Base-by-base conservation (phyloP, 2,797 vertebrate genomes). In the Phyllotis vaccarum region DNA sequence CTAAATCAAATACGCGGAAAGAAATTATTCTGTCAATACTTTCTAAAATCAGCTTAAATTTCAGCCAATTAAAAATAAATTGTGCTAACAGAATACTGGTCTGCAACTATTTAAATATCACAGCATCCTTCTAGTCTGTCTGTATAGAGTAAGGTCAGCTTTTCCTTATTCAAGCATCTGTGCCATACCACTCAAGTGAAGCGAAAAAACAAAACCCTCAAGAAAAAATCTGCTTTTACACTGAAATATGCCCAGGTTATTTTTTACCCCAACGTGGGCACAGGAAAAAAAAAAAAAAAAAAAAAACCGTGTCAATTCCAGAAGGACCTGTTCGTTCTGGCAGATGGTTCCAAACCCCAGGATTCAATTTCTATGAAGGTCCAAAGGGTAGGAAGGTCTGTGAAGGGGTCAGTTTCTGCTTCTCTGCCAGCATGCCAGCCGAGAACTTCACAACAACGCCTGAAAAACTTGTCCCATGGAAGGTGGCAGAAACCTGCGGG, bases 21-120 rank as follows among this genome's bases (percentile, higher is more conserved):
- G 76, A 95, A 97, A 98, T 97, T 90, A 96, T 94, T 93, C 86
- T 75, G 89, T 90, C 95, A 95, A 94, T 88, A 97, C 93, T 97
- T 97, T 92, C 91, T 81, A 92, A 96, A 97, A 97, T 79, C 93
- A 96, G 93, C 91, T 97, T 96, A 94, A 94, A 96, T 97, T 96
- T 85, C 95, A 93, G 91, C 70, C 90, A 70, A 92, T 96, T 95
- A 95, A 97, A 97, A 96, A 76, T 74, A 95, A 89, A 96, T 64
- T 74, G 75, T 94, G 94, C 90, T 94, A 94, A 93, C 66, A 93
- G 85, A 95, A 97, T 95, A 95, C 74, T 88, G 96, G 92, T 95
- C 82, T 90, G 90, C 96, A 94, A 96, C 87, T 96, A 96, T 91
- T 97, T 93, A 90, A 95, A 91, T 94, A 96, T 64, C 83, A 81